phyloP scores from a whole-genome alignment of 64 coral and sea anemone species.

The Trachythela sp. region DNA sequence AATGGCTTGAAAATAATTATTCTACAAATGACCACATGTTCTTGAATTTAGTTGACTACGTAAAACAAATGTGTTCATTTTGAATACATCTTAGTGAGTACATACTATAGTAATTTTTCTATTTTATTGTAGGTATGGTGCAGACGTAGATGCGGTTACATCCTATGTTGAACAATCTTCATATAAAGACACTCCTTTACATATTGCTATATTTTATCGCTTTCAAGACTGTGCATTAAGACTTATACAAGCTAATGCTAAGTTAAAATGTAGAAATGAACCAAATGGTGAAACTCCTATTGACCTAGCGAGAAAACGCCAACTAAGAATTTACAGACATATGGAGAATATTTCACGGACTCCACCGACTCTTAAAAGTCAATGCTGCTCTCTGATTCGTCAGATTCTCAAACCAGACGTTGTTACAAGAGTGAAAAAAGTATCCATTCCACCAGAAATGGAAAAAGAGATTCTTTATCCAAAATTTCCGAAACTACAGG shows the following conservation, averaged over 20 bases:
- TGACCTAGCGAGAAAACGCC: not conserved
- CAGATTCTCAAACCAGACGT: conserved; percentile 17
- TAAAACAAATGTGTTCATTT: too few species aligned
- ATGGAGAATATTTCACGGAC: conserved; percentile 5
- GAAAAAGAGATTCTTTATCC: not conserved
- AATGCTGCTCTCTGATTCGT: conserved; percentile 6
- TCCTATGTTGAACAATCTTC: not conserved
- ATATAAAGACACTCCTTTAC: conserved; percentile 24
- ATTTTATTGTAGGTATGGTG: conserved; percentile 2
- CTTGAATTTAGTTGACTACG: too few species aligned
- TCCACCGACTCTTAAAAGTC: conserved; percentile 2
- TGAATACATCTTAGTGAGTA: not conserved
- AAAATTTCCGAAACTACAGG: conserved; percentile 12
- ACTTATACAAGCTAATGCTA: conserved; percentile 25
- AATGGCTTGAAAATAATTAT: too few species aligned
- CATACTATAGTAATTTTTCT: not conserved
- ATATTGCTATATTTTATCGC: conserved; percentile 12
- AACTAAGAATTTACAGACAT: not conserved
- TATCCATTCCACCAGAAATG: conserved; percentile 15
- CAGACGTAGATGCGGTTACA: conserved; percentile 1
- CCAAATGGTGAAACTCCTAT: not conserved
- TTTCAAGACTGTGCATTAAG: conserved; percentile 19
- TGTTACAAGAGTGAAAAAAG: not conserved
- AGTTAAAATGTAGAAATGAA: not conserved
- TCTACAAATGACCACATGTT: too few species aligned